phyloP scores from a whole-genome alignment of 2,113 vertebrate genomes.

The Sporophila hypoxantha region DNA sequence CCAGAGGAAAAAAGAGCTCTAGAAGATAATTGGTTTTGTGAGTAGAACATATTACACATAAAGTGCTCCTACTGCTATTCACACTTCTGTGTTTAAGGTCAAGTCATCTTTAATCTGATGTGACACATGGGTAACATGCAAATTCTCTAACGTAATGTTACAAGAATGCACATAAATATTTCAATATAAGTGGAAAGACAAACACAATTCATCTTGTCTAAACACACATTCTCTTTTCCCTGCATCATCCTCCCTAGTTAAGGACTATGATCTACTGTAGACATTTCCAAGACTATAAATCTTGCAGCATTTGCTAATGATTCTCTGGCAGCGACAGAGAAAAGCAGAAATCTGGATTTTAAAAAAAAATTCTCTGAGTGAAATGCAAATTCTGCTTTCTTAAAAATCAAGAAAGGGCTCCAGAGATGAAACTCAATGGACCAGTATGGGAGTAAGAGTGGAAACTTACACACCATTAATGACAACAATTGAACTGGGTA shows the following conservation, averaged over 20 bases:
- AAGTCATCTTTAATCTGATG: conserved; percentile 14
- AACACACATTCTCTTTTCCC: conserved; percentile 20
- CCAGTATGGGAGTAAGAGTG: not conserved
- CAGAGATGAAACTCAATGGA: not conserved
- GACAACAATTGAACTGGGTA: not conserved
- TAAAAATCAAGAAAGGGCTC: not conserved
- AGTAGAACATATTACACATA: not conserved
- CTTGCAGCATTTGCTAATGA: conserved; percentile 36
- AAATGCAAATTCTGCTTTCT: not conserved
- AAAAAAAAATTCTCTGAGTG: not conserved
- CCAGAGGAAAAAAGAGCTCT: not conserved
- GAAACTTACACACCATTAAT: not conserved
- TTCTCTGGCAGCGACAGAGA: not conserved
- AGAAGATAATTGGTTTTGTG: not conserved
- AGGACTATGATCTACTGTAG: conserved; percentile 36
- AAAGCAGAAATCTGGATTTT: not conserved
- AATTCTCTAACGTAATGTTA: conserved; percentile 27
- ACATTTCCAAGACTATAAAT: conserved; percentile 40
- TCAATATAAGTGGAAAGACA: conserved; percentile 36
- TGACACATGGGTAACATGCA: conserved; percentile 1
- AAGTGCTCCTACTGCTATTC: not conserved
- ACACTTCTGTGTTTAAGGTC: conserved; percentile 14
- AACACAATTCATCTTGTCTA: conserved; percentile 50
- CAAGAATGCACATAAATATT: conserved; percentile 48
- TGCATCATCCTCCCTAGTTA: conserved; percentile 16